phyloP scores from a whole-genome alignment of 2,797 vertebrate genomes.

The Taenioides sp. region DNA sequence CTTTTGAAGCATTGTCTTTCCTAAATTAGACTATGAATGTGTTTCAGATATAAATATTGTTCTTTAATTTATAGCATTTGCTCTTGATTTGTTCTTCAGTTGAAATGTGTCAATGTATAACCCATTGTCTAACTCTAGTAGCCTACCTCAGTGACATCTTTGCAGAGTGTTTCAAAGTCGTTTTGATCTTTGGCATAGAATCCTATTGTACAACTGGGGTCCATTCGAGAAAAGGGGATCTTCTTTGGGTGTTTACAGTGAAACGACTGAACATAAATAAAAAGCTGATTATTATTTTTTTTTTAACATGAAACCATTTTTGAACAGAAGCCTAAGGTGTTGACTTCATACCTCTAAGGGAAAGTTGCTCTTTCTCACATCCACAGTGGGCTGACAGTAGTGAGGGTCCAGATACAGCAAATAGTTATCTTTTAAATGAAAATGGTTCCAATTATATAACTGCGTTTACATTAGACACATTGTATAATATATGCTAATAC shows the following conservation, averaged over 20 bases:
- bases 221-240: constrained; percentile 87
- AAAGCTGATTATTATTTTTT: not conserved
- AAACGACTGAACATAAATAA: constrained; percentile 78
- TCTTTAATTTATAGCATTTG: not conserved
- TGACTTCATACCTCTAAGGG: constrained; percentile 79
- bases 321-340: constrained; percentile 5
- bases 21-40: not conserved
- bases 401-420: constrained; percentile 92
- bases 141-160: constrained; percentile 75
- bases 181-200: constrained; percentile 83
- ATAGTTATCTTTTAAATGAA: constrained; percentile 77
- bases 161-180: constrained; percentile 81
- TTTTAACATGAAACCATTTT: not conserved
- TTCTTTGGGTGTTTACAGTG: constrained; percentile 88
- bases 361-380: constrained; percentile 79
- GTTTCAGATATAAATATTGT: not conserved
- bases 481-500: constrained; percentile 56
- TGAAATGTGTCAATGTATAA: not conserved
- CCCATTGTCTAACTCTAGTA: not conserved
- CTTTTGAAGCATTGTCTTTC: too few species aligned
- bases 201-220: constrained; percentile 91
- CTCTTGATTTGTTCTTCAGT: not conserved
- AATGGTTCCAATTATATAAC: not conserved
- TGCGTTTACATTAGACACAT: not conserved
- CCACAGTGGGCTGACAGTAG: constrained; percentile 86